These are phyloP conservation scores for Callorhinus ursinus DNA, from an alignment of 2,113 vertebrate species.

Conservation along the genomic window DNA sequence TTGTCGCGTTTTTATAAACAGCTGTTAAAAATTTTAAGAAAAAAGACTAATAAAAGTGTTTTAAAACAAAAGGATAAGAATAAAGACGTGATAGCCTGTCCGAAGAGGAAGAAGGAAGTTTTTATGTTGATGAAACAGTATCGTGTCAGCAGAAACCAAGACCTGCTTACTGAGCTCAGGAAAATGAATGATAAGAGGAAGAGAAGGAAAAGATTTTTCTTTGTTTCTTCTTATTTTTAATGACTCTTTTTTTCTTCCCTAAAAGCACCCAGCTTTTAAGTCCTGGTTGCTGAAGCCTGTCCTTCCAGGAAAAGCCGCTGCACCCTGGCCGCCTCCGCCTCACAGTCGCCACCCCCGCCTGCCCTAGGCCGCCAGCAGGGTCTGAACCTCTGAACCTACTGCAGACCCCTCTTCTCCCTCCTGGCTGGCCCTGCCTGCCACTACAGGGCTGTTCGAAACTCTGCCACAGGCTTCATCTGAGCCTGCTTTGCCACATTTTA, in stretches of 20 bases:
- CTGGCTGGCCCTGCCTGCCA: neutral
- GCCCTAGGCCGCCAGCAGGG: neutral
- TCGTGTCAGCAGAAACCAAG: neutral
- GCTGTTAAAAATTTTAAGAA: conserved; percentile 85
- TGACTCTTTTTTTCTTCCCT: neutral
- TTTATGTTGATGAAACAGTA: neutral
- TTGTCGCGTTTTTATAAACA: conserved; percentile 87
- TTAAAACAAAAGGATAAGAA: conserved; percentile 80
- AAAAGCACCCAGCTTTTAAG: neutral
- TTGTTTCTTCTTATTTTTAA: neutral
- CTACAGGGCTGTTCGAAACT: neutral
- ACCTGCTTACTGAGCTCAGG: neutral
- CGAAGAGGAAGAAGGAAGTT: conserved; percentile 74
- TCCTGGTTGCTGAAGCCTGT: neutral
- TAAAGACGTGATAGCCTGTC: conserved; percentile 81
- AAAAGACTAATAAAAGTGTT: conserved; percentile 82
- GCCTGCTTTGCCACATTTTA: neutral
- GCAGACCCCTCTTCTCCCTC: neutral
- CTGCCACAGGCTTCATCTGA: neutral
- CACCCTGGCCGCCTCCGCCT: neutral
- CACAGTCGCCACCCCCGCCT: fast-evolving
- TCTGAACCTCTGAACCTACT: neutral
- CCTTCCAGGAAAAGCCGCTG: neutral
- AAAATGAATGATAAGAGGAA: neutral
- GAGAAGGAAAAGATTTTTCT: neutral